A percentile compares a stretch with the other conserved stretches of the same genome.
phyloP scores from a whole-genome alignment of 1,140 invertebrate genomes.

The Dolichoris vasculosae region DNA sequence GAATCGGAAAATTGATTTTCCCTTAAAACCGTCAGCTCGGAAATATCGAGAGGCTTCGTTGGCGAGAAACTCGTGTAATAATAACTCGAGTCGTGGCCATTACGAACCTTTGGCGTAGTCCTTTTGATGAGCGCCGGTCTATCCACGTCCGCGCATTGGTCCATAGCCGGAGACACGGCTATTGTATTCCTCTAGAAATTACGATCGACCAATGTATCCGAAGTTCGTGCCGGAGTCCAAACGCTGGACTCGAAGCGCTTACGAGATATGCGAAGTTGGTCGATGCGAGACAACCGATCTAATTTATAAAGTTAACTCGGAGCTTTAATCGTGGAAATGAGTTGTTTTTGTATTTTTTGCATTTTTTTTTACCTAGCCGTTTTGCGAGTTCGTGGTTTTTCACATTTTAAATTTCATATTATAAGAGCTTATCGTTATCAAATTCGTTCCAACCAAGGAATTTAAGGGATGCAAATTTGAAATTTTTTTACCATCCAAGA shows the following conservation, averaged over 20 bases:
- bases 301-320: too few relatives aligned
- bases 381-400: too few relatives aligned
- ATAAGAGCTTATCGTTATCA: too few relatives aligned
- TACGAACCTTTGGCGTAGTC: background rate
- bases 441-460: too few relatives aligned
- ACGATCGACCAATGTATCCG: background rate
- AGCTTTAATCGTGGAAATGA: too few relatives aligned
- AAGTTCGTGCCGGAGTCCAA: background rate
- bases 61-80: background rate
- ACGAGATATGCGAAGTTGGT: background rate
- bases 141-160: background rate
- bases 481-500: too few relatives aligned
- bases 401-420: too few relatives aligned
- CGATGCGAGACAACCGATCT: background rate
- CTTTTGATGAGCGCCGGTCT: background rate
- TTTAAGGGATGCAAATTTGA: too few relatives aligned
- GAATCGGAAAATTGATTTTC: background rate
- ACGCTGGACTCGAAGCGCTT: background rate
- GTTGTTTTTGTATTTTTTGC: too few relatives aligned
- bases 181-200: background rate
- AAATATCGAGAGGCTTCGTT: background rate
- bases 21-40: background rate
- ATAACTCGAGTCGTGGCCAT: background rate
- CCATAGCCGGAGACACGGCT: background rate
- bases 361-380: too few relatives aligned